phyloP scores from a whole-genome alignment of 2,888 invertebrate species.

The Cataglyphis livida region DNA sequence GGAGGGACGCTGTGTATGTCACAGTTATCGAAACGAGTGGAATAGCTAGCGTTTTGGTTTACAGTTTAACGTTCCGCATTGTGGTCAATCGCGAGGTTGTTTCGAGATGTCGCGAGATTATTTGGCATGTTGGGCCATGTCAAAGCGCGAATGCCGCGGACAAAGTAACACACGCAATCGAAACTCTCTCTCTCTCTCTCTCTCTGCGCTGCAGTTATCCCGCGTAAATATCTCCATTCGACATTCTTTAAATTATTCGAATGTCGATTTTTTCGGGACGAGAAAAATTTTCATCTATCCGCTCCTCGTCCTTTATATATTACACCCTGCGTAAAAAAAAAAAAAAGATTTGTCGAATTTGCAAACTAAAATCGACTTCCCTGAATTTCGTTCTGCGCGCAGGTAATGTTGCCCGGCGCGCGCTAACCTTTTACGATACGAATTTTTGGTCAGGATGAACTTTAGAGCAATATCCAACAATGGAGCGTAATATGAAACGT shows the following conservation, averaged over 20 bases:
- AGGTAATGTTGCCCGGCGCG: background rate
- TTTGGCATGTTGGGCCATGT: constrained; percentile 9
- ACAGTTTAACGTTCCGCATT: constrained; percentile 47
- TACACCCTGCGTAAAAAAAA: background rate
- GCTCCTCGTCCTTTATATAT: background rate
- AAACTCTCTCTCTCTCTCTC: background rate
- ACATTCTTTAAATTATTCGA: constrained; percentile 24
- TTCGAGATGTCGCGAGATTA: constrained; percentile 50
- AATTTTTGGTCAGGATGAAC: constrained; percentile 10
- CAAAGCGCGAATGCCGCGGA: constrained; percentile 23
- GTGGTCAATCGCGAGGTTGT: constrained; percentile 38
- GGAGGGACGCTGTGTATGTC: constrained; percentile 55
- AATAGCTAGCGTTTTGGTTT: constrained; percentile 66
- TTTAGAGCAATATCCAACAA: constrained; percentile 6
- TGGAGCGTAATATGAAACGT: constrained; percentile 34
- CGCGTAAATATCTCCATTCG: background rate
- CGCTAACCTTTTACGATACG: background rate
- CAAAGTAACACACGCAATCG: constrained; percentile 13
- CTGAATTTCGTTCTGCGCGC: background rate
- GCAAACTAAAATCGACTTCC: background rate
- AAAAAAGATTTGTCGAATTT: background rate
- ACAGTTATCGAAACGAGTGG: constrained; percentile 75
- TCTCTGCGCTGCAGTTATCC: background rate
- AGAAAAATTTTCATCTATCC: background rate
- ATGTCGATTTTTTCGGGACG: constrained; percentile 2